Conservation (phyloP, 1,140 invertebrate genomes). For the Dendroctonus valens region DNA sequence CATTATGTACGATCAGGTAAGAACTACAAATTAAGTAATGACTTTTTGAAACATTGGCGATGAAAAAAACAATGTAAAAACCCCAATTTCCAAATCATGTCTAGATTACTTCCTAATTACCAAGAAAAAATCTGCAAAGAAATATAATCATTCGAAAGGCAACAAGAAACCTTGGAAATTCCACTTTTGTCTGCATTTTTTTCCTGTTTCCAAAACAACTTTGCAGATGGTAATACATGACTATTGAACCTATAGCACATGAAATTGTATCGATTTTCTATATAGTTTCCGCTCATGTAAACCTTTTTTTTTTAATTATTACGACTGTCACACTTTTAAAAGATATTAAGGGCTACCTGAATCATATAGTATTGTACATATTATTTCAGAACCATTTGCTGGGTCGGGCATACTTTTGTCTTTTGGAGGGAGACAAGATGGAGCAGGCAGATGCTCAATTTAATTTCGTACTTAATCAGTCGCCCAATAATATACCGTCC, state of each 20-base stretch:
- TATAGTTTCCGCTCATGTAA: too few relatives aligned
- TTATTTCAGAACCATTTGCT: slow-evolving; percentile 85
- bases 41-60: not conserved
- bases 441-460: slow-evolving; percentile 99
- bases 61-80: too few relatives aligned
- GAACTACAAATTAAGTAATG: slow-evolving; percentile 7
- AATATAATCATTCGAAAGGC: not conserved
- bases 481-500: slow-evolving; percentile 93
- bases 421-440: slow-evolving; percentile 98
- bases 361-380: slow-evolving; percentile 1
- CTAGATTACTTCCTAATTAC: too few relatives aligned
- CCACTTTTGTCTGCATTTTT: not conserved
- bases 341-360: too few relatives aligned
- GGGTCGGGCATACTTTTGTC: slow-evolving; percentile 95
- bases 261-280: too few relatives aligned
- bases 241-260: too few relatives aligned
- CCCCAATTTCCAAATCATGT: too few relatives aligned
- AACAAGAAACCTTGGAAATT: not conserved
- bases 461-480: slow-evolving; percentile 97
- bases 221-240: too few relatives aligned
- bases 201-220: not conserved
- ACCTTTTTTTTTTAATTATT: too few relatives aligned
- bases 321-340: too few relatives aligned
- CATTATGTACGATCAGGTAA: slow-evolving; percentile 98
- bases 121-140: not conserved